Evolutionary conservation across 2,888 invertebrate genomes (phyloP).

Genomic region (Hirtodrosophila duncani): DNA sequence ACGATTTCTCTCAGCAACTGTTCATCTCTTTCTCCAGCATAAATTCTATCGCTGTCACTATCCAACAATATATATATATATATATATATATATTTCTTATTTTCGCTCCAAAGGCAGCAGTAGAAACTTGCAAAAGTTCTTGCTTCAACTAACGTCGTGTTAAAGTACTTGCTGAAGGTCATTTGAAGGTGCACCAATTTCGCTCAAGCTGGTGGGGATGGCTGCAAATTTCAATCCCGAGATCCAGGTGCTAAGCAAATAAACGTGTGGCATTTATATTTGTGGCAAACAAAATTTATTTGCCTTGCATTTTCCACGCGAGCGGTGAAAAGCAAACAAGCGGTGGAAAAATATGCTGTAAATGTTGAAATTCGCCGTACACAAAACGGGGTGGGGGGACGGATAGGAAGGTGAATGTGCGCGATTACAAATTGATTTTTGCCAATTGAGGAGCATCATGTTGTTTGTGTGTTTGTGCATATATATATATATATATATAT

Average conservation of each 20-base stretch:
- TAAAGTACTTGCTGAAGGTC: conserved; percentile 51
- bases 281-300: conserved; percentile 68
- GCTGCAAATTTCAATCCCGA: conserved; percentile 4
- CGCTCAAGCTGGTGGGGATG: background rate
- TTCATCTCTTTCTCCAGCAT: too few relatives aligned
- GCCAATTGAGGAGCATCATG: conserved; percentile 1
- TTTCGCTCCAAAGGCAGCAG: too few relatives aligned
- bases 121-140: too few relatives aligned
- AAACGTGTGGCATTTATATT: conserved; percentile 71
- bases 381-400: conserved; percentile 26
- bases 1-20: too few relatives aligned
- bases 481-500: conserved; percentile 34
- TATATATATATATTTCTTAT: too few relatives aligned
- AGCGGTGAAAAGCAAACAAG: conserved; percentile 4
- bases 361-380: conserved; percentile 32
- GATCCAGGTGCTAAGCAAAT: conserved; percentile 54
- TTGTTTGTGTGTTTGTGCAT: conserved; percentile 2
- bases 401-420: conserved; percentile 28
- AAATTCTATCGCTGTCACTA: too few relatives aligned
- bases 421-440: conserved; percentile 60
- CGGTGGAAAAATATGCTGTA: conserved; percentile 33
- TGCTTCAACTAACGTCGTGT: too few relatives aligned
- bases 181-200: conserved; percentile 45
- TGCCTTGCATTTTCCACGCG: conserved; percentile 61
- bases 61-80: too few relatives aligned